These are phyloP conservation scores for Ictalurus furcatus DNA, from an alignment of 2,113 vertebrate genomes.

Conservation along the genomic window DNA sequence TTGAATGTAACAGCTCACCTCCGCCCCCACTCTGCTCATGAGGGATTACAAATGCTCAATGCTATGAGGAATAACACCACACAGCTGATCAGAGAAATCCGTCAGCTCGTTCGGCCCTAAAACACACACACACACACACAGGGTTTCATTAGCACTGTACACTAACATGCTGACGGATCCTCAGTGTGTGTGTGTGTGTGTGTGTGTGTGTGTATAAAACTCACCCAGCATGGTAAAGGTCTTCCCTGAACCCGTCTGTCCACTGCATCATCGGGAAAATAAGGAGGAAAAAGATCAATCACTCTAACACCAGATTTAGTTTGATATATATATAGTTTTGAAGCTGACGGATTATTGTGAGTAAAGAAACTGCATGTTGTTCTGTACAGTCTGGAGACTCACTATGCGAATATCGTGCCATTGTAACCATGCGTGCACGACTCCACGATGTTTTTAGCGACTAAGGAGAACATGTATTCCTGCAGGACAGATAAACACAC, in stretches of 20 bases:
- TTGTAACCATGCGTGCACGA: constrained; percentile 97
- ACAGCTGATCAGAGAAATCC: constrained; percentile 89
- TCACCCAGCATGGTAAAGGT: constrained; percentile 98
- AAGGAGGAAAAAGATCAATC: background rate
- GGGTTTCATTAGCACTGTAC: background rate
- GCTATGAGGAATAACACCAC: constrained; percentile 93
- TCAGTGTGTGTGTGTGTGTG: background rate
- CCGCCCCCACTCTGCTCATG: constrained; percentile 90
- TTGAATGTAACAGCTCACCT: constrained; percentile 67
- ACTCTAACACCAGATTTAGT: background rate
- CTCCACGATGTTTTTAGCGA: constrained; percentile 92
- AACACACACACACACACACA: constrained; percentile 43
- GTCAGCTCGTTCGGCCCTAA: constrained; percentile 89
- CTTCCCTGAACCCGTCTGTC: constrained; percentile 96
- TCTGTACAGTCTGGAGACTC: constrained; percentile 65
- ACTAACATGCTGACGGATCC: background rate
- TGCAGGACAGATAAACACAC: constrained; percentile 54
- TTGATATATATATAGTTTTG: background rate
- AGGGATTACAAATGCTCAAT: constrained; percentile 97
- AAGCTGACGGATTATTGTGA: background rate
- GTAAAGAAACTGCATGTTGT: no score
- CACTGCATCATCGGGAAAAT: constrained; percentile 68
- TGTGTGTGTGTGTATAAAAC: background rate
- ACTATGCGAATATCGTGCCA: constrained; percentile 98
- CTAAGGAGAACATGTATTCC: constrained; percentile 90